These are phyloP conservation scores for Eulithis testata DNA, from an alignment of 2,888 invertebrate genomes.

Conservation along the genomic window DNA sequence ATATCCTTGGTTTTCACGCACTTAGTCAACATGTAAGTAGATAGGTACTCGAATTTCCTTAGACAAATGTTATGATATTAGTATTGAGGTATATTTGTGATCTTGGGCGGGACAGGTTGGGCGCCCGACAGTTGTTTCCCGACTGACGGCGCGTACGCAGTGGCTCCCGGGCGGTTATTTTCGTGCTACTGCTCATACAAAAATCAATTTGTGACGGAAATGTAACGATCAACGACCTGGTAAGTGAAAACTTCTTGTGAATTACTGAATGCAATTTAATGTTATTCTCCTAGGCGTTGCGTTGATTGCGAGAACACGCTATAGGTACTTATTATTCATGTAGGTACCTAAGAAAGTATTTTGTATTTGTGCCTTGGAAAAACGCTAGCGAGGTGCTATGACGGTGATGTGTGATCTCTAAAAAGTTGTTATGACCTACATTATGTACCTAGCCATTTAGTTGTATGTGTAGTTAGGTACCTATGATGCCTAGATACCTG, in stretches of 20 bases:
- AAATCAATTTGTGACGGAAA: conserved; percentile 80
- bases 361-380: no score
- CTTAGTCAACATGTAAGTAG: conserved; percentile 9
- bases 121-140: conserved; percentile 56
- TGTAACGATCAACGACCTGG: conserved; percentile 83
- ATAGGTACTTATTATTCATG: no score
- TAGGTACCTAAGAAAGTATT: no score
- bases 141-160: conserved; percentile 67
- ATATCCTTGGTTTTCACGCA: conserved; percentile 31
- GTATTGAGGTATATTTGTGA: conserved; percentile 52
- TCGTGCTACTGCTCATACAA: conserved; percentile 80
- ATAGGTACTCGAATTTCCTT: conserved; percentile 35
- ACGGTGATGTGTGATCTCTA: no score
- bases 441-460: no score
- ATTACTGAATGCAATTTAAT: conserved; percentile 31
- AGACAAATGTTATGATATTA: conserved; percentile 47
- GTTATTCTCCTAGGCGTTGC: neutral
- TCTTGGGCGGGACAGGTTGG: conserved; percentile 62
- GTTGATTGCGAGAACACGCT: no score
- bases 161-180: conserved; percentile 81
- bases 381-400: no score
- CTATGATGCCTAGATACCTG: no score
- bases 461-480: no score
- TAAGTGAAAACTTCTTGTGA: conserved; percentile 58
- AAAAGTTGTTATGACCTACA: no score